Conservation (phyloP, 2,888 invertebrate genomes). For the Eupithecia subfuscata region DNA sequence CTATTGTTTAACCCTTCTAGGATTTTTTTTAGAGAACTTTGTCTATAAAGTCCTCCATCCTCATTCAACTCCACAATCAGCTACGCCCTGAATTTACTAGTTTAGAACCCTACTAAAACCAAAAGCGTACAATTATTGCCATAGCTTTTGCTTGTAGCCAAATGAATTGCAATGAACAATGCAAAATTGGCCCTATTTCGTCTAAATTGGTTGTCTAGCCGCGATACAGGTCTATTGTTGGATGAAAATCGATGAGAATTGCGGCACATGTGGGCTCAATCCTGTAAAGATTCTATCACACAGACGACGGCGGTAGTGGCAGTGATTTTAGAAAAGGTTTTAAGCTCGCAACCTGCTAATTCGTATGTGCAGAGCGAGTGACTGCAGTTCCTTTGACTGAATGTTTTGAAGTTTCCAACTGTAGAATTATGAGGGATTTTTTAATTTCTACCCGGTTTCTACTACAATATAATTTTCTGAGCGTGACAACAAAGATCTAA, state of each 20-base stretch:
- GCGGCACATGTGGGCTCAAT: slow-evolving; percentile 26
- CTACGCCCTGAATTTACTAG: slow-evolving; percentile 5
- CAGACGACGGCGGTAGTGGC: not conserved
- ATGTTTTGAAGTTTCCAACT: not conserved
- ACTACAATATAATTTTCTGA: no score
- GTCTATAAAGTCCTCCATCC: not conserved
- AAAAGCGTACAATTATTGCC: not conserved
- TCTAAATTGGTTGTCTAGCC: slow-evolving; percentile 7
- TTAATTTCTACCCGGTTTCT: no score
- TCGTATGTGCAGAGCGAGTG: not conserved
- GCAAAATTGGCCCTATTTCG: slow-evolving; percentile 19
- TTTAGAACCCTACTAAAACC: slow-evolving; percentile 17
- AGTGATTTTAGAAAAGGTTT: not conserved
- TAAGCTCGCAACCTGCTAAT: not conserved
- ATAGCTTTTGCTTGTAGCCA: slow-evolving; percentile 8
- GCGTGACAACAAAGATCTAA: no score
- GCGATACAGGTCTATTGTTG: slow-evolving; percentile 26
- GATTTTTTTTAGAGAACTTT: not conserved
- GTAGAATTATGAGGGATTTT: not conserved
- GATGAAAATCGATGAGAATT: slow-evolving; percentile 32
- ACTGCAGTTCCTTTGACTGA: not conserved
- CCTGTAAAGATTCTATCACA: slow-evolving; percentile 1
- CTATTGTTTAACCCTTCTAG: not conserved
- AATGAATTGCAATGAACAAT: slow-evolving; percentile 18
- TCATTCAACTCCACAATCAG: not conserved